Conservation (phyloP, 2,797 vertebrate genomes). For the Rhodeus uyekii region DNA sequence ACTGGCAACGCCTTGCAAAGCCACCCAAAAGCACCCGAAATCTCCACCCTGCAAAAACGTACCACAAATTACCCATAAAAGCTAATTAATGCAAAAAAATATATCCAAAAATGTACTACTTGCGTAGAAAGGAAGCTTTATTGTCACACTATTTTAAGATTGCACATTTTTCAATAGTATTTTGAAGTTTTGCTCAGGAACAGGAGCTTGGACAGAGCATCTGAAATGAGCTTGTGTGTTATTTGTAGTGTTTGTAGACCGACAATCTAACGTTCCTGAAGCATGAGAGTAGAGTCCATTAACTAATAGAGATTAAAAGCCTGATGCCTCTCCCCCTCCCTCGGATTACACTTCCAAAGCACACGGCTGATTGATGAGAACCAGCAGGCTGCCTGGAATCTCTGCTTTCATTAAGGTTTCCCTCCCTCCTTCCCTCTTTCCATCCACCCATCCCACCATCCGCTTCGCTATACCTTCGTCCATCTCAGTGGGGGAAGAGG, state of each 20-base stretch:
- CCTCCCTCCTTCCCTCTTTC: conserved; percentile 59
- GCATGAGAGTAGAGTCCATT: conserved; percentile 70
- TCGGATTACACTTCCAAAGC: conserved; percentile 74
- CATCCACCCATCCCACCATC: conserved; percentile 50
- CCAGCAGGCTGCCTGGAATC: conserved; percentile 78
- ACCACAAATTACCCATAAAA: conserved; percentile 49
- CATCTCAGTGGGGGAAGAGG: conserved; percentile 43
- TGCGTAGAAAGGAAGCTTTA: conserved; percentile 30
- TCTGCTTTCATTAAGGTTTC: conserved; percentile 76
- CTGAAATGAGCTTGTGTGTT: conserved; percentile 27
- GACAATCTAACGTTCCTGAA: conserved; percentile 50
- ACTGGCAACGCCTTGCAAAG: conserved; percentile 20
- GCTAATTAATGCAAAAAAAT: conserved; percentile 55
- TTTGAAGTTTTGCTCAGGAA: conserved; percentile 17
- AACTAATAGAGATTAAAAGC: conserved; percentile 84
- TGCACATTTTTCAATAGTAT: conserved; percentile 33
- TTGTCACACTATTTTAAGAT: conserved; percentile 41
- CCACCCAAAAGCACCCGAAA: conserved; percentile 24
- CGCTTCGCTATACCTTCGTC: conserved; percentile 37
- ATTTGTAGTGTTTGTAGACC: conserved; percentile 52
- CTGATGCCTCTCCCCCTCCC: conserved; percentile 66
- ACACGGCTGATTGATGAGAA: conserved; percentile 81
- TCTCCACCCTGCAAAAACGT: conserved; percentile 38
- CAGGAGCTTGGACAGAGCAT: background rate
- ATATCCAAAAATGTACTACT: conserved; percentile 36